A percentile compares a stretch with the other conserved stretches of the same genome.
These are phyloP conservation scores for Rhinichthys osculus DNA, from an alignment of 2,797 vertebrate species.

Conservation along the genomic window DNA sequence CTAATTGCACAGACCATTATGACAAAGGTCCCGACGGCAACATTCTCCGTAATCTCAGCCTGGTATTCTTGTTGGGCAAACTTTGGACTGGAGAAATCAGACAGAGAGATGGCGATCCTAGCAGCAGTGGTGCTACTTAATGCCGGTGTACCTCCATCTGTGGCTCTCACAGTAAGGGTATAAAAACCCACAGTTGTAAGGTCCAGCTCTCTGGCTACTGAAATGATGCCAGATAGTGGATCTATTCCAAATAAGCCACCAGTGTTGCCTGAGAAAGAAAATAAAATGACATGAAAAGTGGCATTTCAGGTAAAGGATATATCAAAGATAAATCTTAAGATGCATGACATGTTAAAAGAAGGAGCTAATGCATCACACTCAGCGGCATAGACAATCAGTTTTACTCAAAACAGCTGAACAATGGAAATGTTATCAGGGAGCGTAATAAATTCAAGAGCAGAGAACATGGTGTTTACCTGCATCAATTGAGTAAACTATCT, in stretches of 20 bases:
- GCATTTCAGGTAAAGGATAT: slow-evolving; percentile 13
- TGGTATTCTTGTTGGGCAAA: slow-evolving; percentile 91
- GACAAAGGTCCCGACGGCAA: slow-evolving; percentile 83
- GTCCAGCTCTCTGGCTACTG: slow-evolving; percentile 88
- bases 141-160: slow-evolving; percentile 88
- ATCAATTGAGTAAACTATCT: slow-evolving; percentile 89
- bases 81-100: slow-evolving; percentile 90
- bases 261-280: slow-evolving; percentile 84
- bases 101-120: slow-evolving; percentile 85
- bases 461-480: slow-evolving; percentile 81
- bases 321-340: slow-evolving; percentile 35
- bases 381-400: slow-evolving; percentile 3
- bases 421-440: slow-evolving; percentile 24
- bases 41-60: slow-evolving; percentile 89
- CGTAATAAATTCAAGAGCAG: slow-evolving; percentile 4
- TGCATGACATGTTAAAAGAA: slow-evolving; percentile 26
- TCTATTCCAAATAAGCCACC: slow-evolving; percentile 89
- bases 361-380: slow-evolving; percentile 28
- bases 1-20: slow-evolving; percentile 86
- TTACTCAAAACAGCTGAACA: slow-evolving; percentile 34
- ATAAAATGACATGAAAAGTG: slow-evolving; percentile 22
- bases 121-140: slow-evolving; percentile 88
- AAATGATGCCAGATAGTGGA: slow-evolving; percentile 88
- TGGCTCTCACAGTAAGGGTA: slow-evolving; percentile 87
- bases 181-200: slow-evolving; percentile 85